Evolutionary conservation across 2,797 vertebrate species (phyloP).

Genomic region (Diceros bicornis): DNA sequence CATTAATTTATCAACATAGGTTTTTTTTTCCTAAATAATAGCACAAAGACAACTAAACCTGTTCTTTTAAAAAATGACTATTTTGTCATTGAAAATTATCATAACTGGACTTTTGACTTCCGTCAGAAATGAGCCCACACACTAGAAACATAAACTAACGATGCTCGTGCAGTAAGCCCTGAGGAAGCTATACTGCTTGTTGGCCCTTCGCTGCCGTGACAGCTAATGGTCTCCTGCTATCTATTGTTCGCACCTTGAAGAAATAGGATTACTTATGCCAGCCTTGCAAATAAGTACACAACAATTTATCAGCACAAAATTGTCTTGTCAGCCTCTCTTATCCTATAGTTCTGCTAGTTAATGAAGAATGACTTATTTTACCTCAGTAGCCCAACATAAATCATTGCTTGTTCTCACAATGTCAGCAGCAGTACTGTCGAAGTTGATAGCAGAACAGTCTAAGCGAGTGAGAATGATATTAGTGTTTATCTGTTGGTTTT

Average conservation of each 20-base stretch:
- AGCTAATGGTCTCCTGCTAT: slow-evolving; percentile 57
- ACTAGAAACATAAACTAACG: not conserved
- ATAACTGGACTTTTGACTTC: not conserved
- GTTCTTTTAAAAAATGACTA: not conserved
- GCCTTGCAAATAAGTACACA: slow-evolving; percentile 77
- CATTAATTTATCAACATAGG: slow-evolving; percentile 3
- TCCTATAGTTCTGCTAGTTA: slow-evolving; percentile 70
- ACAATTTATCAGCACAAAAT: slow-evolving; percentile 72
- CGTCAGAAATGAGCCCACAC: not conserved
- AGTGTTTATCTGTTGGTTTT: not conserved
- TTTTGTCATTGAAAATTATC: slow-evolving; percentile 30
- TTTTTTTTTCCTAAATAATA: not conserved
- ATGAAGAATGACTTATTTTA: slow-evolving; percentile 76
- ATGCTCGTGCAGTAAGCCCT: not conserved
- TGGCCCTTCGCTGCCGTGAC: not conserved
- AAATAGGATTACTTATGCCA: slow-evolving; percentile 61
- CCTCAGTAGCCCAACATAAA: slow-evolving; percentile 63
- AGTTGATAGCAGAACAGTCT: not conserved
- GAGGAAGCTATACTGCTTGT: not conserved
- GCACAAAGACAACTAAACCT: not conserved
- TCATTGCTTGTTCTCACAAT: slow-evolving; percentile 64
- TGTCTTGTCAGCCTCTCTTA: slow-evolving; percentile 76
- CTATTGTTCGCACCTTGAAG: slow-evolving; percentile 68
- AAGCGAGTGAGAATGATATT: slow-evolving; percentile 17
- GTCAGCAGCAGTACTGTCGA: not conserved